Evolutionary conservation across 2,888 invertebrate species (phyloP).

Genomic region (Dromius quadrimaculatus): DNA sequence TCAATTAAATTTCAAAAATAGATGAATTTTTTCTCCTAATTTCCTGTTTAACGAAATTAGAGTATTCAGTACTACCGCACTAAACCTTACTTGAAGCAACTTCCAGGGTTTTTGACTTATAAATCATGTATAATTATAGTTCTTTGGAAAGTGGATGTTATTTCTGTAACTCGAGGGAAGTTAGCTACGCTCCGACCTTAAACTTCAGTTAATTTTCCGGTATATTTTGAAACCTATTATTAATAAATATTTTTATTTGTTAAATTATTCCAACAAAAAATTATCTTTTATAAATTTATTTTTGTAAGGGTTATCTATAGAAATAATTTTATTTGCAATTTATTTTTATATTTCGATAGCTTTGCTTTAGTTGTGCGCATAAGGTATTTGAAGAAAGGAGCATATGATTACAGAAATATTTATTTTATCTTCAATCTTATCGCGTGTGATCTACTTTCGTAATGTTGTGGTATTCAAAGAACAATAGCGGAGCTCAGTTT

Average conservation of each 20-base stretch:
- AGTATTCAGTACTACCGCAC: background rate
- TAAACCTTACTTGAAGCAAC: background rate
- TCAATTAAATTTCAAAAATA: too few relatives aligned
- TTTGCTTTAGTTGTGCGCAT: conserved; percentile 24
- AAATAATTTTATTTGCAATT: too few relatives aligned
- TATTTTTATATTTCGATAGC: background rate
- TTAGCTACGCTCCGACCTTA: conserved; percentile 12
- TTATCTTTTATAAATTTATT: too few relatives aligned
- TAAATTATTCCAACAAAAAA: too few relatives aligned
- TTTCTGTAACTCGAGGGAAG: conserved; percentile 17
- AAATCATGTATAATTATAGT: conserved; percentile 36
- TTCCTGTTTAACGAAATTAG: too few relatives aligned
- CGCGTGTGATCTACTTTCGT: conserved; percentile 8
- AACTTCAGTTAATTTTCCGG: too few relatives aligned
- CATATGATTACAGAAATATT: conserved; percentile 32
- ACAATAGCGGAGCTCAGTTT: background rate
- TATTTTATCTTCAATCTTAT: conserved; percentile 24
- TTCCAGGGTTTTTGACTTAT: conserved; percentile 11
- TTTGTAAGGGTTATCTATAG: too few relatives aligned
- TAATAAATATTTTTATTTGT: too few relatives aligned
- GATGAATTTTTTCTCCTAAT: too few relatives aligned
- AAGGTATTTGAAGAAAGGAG: conserved; percentile 41
- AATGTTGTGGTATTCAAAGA: conserved; percentile 5
- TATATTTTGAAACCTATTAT: too few relatives aligned
- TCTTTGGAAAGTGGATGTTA: conserved; percentile 1